Base-by-base conservation (phyloP, 53 echinoderm and acorn worm genomes). In the Astropecten irregularis region DNA sequence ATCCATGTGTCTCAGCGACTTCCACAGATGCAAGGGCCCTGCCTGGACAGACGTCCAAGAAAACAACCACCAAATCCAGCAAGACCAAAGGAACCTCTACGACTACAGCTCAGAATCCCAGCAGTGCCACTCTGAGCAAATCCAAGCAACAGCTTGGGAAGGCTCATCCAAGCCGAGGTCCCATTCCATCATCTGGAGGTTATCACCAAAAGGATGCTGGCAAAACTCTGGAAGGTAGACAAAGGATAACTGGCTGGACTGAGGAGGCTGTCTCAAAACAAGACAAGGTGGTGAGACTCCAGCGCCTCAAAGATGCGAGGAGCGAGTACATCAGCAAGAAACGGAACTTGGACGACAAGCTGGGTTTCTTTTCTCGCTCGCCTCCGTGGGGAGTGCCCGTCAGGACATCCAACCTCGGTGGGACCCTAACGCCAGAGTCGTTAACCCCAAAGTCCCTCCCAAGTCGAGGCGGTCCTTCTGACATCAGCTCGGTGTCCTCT, bases 361-460 rank as follows among this genome's bases (percentile, higher is more conserved):
- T 15, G 1, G 22, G 49, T 20, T 34, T 31, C 4, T n/a, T 50
- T 23, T 18, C 37, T n/a, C 61, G 44, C 18, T 79, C 79, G 61
- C 79, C 79, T 32, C 61, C 79, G 1, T 79, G 79, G 79, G 63
- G 79, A 9, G 31, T 79, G 6, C 79, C 79, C 28, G 14, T 79
- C n/a, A 60, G 18, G 35, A 31, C n/a, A 19, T 30, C 61, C 47
- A 47, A 47, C 42, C 61, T 37, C 36, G 26, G 53, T 8, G 79
- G 79, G 18, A 49, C 63, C 33, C 46, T 60, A 32, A 79, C 79
- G 3, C 79, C 79, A 1, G 79, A 79, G 79, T 79, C 79, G 16
- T 18, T 57, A 15, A 79, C 48, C 30, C 79, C 60, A 3, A 27
- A 29, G 19, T 79, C 62, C 30, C 46, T 61, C 28, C 29, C 61